These are phyloP conservation scores for Drosophila austrosaltans DNA, from an alignment of 2,888 invertebrate genomes.

Conservation along the genomic window DNA sequence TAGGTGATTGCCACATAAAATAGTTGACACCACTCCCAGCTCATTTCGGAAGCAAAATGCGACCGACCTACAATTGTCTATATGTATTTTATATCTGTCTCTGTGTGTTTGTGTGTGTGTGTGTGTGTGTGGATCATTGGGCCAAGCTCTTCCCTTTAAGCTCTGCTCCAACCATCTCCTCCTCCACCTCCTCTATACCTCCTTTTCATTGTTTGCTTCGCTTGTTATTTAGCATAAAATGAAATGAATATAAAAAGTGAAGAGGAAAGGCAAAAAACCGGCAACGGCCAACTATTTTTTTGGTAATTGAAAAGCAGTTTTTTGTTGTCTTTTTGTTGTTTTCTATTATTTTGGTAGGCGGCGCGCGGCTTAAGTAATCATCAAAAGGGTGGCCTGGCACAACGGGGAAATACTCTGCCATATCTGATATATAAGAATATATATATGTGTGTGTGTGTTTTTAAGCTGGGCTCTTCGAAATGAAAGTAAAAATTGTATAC, in stretches of 20 bases:
- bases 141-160: not conserved
- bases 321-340: slow-evolving; percentile 35
- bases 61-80: slow-evolving; percentile 39
- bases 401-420: slow-evolving; percentile 38
- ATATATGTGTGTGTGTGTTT: slow-evolving; percentile 20
- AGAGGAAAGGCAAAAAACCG: slow-evolving; percentile 48
- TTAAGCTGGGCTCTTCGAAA: slow-evolving; percentile 54
- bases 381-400: not conserved
- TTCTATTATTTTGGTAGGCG: slow-evolving; percentile 52
- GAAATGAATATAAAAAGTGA: slow-evolving; percentile 7
- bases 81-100: not conserved
- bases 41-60: slow-evolving; percentile 39
- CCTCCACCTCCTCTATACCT: not conserved
- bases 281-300: slow-evolving; percentile 39
- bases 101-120: not conserved
- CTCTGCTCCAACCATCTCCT: not conserved
- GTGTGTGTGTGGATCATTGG: slow-evolving; percentile 4
- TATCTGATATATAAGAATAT: slow-evolving; percentile 17
- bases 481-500: slow-evolving; percentile 52
- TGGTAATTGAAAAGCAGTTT: slow-evolving; percentile 67
- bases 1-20: not conserved
- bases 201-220: slow-evolving; percentile 24
- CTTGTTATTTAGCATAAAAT: slow-evolving; percentile 61
- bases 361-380: slow-evolving; percentile 74
- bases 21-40: slow-evolving; percentile 45